Conservation (phyloP, 2,888 invertebrate genomes). For the Drosophila suboccidentalis region DNA sequence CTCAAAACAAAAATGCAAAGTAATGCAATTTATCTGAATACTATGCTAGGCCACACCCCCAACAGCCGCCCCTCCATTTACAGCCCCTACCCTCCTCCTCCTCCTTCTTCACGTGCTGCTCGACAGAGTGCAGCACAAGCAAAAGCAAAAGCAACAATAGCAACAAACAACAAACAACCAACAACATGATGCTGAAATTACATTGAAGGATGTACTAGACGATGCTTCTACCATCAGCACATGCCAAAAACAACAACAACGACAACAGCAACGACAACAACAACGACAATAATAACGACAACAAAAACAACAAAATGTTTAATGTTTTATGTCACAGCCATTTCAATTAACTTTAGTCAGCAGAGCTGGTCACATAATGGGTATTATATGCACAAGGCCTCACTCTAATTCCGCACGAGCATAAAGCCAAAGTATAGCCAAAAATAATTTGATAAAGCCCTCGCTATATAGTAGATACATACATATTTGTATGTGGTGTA, state of each 20-base stretch:
- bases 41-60: constrained; percentile 60
- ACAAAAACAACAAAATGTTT: constrained; percentile 34
- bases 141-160: constrained; percentile 27
- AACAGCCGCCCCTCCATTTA: constrained; percentile 2
- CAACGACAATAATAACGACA: constrained; percentile 4
- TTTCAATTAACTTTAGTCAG: constrained; percentile 62
- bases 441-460: constrained; percentile 10
- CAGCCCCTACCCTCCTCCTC: background rate
- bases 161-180: constrained; percentile 38
- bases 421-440: constrained; percentile 2
- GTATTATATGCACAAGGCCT: constrained; percentile 21
- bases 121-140: constrained; percentile 27
- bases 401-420: constrained; percentile 8
- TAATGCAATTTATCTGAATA: constrained; percentile 75
- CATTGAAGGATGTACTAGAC: constrained; percentile 36
- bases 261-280: constrained; percentile 4
- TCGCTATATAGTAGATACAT: background rate
- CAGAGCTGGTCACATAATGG: constrained; percentile 30
- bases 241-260: constrained; percentile 18
- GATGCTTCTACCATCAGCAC: constrained; percentile 14
- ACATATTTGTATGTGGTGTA: background rate
- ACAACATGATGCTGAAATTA: constrained; percentile 55
- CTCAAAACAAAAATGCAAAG: constrained; percentile 69
- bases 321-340: constrained; percentile 60
- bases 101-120: constrained; percentile 9